A percentile compares a stretch with the other conserved stretches of the same genome.
Evolutionary conservation across 2,797 vertebrate genomes (phyloP).

Genomic region (Cryptoblepharus egeriae): DNA sequence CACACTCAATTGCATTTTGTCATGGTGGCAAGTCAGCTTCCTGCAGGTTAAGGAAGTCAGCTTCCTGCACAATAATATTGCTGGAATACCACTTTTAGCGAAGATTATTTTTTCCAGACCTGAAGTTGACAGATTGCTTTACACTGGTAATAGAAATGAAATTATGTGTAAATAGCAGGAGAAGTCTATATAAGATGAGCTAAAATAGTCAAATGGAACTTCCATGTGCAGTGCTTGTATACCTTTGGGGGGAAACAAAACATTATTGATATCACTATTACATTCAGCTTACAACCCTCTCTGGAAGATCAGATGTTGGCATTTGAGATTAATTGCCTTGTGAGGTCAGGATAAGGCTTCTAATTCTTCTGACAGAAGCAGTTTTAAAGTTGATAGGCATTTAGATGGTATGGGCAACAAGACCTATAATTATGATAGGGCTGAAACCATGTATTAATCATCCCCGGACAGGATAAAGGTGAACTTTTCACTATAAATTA

Average conservation of each 20-base stretch:
- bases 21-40: too few relatives aligned
- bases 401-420: neutral
- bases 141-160: neutral
- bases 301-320: neutral
- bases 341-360: neutral
- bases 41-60: too few relatives aligned
- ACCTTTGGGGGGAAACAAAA: neutral
- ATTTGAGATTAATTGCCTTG: neutral
- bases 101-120: neutral
- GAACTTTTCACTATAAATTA: conserved; percentile 1
- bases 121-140: neutral
- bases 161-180: neutral
- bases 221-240: neutral
- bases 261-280: neutral
- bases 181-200: neutral
- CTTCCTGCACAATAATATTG: neutral
- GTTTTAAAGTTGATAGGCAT: neutral
- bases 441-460: neutral
- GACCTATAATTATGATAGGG: neutral
- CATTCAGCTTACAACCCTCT: neutral
- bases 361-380: neutral
- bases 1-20: too few relatives aligned
- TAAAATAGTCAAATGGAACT: neutral
- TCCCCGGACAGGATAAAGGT: neutral
- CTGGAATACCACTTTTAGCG: too few relatives aligned